A percentile compares a stretch with the other conserved stretches of the same genome.
These are phyloP conservation scores for Ephestia elutella DNA, from an alignment of 1,140 invertebrate species.

Conservation along the genomic window DNA sequence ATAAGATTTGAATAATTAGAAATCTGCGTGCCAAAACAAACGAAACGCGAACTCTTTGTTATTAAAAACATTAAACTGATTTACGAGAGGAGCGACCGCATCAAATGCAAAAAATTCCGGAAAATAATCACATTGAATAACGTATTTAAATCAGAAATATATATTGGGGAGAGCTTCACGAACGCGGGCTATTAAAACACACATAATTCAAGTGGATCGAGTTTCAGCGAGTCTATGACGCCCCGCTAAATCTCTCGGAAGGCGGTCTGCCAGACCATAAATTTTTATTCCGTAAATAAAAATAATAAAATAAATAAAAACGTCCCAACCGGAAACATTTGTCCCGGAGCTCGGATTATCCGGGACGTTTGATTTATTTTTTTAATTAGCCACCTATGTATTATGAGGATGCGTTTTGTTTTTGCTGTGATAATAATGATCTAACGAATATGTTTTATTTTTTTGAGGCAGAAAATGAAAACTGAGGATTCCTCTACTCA, in stretches of 20 bases:
- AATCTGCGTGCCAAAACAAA: not conserved
- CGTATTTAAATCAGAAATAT: constrained; percentile 14
- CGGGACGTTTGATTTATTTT: constrained; percentile 61
- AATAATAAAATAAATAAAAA: constrained; percentile 65
- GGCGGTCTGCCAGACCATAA: constrained; percentile 53
- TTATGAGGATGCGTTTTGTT: constrained; percentile 1
- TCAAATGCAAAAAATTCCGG: constrained; percentile 6
- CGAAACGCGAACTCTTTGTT: not conserved
- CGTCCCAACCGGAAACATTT: constrained; percentile 55
- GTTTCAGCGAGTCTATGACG: constrained; percentile 56
- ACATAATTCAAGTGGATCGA: constrained; percentile 57
- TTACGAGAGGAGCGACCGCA: not conserved
- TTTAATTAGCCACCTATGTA: constrained; percentile 47
- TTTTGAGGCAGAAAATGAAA: no score
- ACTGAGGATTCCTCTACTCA: no score
- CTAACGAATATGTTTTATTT: no score
- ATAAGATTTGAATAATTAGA: no score
- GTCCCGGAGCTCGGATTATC: constrained; percentile 54
- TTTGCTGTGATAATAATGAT: no score
- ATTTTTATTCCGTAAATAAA: constrained; percentile 66
- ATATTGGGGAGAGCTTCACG: constrained; percentile 37
- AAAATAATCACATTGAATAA: constrained; percentile 4
- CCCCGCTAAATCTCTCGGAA: constrained; percentile 64
- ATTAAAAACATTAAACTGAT: constrained; percentile 2
- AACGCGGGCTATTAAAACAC: constrained; percentile 47